Base-by-base conservation (phyloP, 1,140 invertebrate species). In the Apis florea region DNA sequence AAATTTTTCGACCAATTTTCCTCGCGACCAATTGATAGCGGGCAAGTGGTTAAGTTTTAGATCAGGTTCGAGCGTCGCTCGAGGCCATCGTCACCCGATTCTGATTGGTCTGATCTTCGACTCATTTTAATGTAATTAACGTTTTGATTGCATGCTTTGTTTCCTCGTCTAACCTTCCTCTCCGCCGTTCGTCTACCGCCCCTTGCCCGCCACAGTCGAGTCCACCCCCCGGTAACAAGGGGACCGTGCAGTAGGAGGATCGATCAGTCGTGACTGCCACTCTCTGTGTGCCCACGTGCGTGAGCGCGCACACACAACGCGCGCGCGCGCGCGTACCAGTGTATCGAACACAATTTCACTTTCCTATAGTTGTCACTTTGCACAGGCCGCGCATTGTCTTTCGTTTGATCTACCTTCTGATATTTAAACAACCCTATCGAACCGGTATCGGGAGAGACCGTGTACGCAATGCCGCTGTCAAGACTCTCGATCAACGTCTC, bases 111-210 rank as follows among this genome's bases (percentile, higher is more conserved):
- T 85, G 91, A 92, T 93, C 92, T 92, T 91, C 89, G 88, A 93
- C 91, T 93, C 91, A 93, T 93, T 93, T 93, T 93, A 93, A 93
- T 92, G 92, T 92, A 93, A 93, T 93, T 93, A 93, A 93, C 92
- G 92, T 93, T 93, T 93, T 93, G 92, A 93, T 93, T 93, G 92
- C 92, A 90, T 92, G 92, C 92, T 93, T 93, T 93, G 92, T 93
- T 93, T 93, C 90, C 91, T 83, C 85, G 90, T 89, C 87, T 87
- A 84, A 87, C 85, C 87, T 88, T 84, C 84, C 85, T 85, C 87
- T 79, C 83, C 61, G 76, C 83, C 75, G 68, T 66, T 82, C 84
- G 49, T 79, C 68, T 61, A 64, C 74, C 73, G 68, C 58, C 83
- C 85, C 74, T 86, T 74, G 81, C 84, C 85, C 84, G 83, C 74